phyloP scores from a whole-genome alignment of 2,113 vertebrate species.

The Toxostoma redivivum region DNA sequence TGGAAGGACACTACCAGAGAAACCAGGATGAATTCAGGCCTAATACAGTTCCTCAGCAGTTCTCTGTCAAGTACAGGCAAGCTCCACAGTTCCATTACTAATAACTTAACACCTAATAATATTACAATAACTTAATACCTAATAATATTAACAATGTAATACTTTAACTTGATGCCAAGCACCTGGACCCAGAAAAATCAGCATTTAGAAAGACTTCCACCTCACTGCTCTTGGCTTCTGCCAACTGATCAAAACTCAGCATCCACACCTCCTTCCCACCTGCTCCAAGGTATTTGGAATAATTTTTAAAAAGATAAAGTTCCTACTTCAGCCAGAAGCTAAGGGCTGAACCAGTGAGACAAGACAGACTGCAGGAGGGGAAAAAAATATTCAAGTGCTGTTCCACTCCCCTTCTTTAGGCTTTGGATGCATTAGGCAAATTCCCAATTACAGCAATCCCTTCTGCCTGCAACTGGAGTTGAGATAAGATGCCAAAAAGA shows the following conservation, averaged over 20 bases:
- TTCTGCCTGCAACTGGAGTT: neutral
- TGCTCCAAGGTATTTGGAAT: neutral
- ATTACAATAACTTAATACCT: slow-evolving; percentile 44
- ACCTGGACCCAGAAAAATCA: slow-evolving; percentile 5
- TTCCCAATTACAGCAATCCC: neutral
- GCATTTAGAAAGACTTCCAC: neutral
- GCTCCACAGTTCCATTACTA: slow-evolving; percentile 1
- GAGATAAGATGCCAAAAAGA: neutral
- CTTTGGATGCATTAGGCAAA: neutral
- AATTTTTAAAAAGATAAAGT: neutral
- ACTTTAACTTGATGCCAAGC: slow-evolving; percentile 31
- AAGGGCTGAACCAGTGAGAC: neutral
- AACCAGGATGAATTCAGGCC: slow-evolving; percentile 37
- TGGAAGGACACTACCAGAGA: slow-evolving; percentile 26
- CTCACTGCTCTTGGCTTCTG: neutral
- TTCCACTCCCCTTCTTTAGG: neutral
- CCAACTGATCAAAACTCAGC: neutral
- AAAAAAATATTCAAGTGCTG: neutral
- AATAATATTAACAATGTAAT: slow-evolving; percentile 31
- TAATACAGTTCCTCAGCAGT: neutral
- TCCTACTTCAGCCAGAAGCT: neutral
- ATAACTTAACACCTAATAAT: slow-evolving; percentile 43
- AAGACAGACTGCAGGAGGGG: neutral
- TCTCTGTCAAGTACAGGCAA: slow-evolving; percentile 36
- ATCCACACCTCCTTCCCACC: neutral